Evolutionary conservation across 1,140 invertebrate genomes (phyloP).

Genomic region (Capitella teleta): DNA sequence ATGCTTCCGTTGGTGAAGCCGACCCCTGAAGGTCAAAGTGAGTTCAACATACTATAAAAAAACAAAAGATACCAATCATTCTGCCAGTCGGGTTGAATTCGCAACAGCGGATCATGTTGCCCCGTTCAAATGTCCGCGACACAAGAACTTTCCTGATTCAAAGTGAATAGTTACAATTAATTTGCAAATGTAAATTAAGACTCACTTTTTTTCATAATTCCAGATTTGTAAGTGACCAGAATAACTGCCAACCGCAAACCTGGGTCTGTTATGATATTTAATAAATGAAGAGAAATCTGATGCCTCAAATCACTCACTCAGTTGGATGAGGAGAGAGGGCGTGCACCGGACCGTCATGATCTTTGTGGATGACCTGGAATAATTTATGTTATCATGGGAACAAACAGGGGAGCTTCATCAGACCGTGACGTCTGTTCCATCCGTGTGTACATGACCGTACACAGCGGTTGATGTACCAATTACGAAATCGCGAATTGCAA

Average conservation of each 20-base stretch:
- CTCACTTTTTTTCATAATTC: constrained; percentile 40
- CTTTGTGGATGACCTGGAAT: constrained; percentile 32
- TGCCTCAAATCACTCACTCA: constrained; percentile 23
- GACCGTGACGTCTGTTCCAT: constrained; percentile 35
- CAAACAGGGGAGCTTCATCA: neutral
- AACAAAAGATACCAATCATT: constrained; percentile 22
- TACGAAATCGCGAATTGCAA: constrained; percentile 38
- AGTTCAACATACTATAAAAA: no score
- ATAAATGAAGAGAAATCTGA: constrained; percentile 3
- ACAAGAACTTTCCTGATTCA: constrained; percentile 26
- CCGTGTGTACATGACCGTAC: constrained; percentile 31
- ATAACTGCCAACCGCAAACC: constrained; percentile 35
- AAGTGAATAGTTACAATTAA: no score
- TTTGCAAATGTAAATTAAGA: no score
- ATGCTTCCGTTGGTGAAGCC: constrained; percentile 40
- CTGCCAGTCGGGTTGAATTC: constrained; percentile 33
- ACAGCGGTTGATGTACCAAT: constrained; percentile 34
- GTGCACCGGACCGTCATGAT: constrained; percentile 36
- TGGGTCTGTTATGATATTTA: constrained; percentile 30
- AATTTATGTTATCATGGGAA: neutral
- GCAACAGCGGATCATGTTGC: constrained; percentile 26
- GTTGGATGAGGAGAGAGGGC: constrained; percentile 35
- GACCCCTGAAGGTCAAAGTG: constrained; percentile 39
- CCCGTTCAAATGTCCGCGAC: constrained; percentile 27
- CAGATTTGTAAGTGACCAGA: constrained; percentile 37